Evolutionary conservation across 2,113 vertebrate species (phyloP), one percentile per base, ranked within the genome.

Genomic region (Podiceps cristatus): DNA sequence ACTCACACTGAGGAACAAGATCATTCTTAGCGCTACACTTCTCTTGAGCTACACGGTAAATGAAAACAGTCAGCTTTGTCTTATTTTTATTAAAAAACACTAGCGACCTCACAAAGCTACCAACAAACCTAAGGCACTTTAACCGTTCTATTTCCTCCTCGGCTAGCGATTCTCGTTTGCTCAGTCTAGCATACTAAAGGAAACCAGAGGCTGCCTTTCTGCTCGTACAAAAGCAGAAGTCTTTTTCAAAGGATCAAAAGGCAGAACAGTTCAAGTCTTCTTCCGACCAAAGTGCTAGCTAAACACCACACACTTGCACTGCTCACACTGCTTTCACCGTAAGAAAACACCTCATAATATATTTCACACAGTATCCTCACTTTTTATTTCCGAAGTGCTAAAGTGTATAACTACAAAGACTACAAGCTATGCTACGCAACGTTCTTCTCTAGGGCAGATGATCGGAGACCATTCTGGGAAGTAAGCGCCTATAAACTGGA

Each of bases 181-280:
- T 55, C 15, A 0, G 9, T 11, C 53, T 47, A 44, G 24, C 16
- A 1, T 8, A 31, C 82, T 8, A 22, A 45, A 71, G 66, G n/a
- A 66, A 94, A 75, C 28, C 45, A 47, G 69, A 78, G 23, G 27
- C 44, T 64, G 67, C 40, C 45, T 15, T 35, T 63, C 50, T 53
- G 68, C 49, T 85, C 49, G 1, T 13, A 31, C 12, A 33, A 81
- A 88, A 92, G 64, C 95, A 93, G 77, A 86, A 93, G 73, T 74
- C 4, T 31, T 55, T 25, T 37, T 25, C 56, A 67, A 63, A 71
- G 42, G 60, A 42, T 23, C 75, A 62, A 67, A 75, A 59, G 10
- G 64, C 50, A 76, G 12, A 68, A 58, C 73, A 25, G 42, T 77
- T 60, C 63, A 40, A 49, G 35, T 17, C 19, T 15, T 19, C 52